Evolutionary conservation across 2,888 invertebrate genomes (phyloP), one percentile per base, ranked within the genome.

Genomic region (Synanthedon formicaeformis): DNA sequence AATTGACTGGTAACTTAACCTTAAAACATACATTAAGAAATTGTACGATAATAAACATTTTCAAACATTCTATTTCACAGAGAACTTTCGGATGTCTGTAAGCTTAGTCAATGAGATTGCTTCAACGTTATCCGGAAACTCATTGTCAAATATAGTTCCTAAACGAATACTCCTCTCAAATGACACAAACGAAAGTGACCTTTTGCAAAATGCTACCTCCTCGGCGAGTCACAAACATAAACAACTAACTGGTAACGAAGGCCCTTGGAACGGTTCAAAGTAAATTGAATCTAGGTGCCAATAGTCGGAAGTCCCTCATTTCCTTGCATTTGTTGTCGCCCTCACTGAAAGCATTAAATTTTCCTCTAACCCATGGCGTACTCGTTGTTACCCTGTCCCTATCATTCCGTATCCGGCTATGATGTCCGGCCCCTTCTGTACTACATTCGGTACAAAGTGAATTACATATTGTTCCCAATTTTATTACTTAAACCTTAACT

Each of bases 241-340:
- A 45, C 45, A 45, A 45, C 45, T 45, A 45, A n/a, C 45, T 45
- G 6, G 45, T 66, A 72, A 66, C 63, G 65, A 71, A 70, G 61
- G 63, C 57, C 51, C 50, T 53, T 27, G 61, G 52, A 62, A 60
- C 57, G 61, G 66, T 70, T 71, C 77, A 73, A 77, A 79, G 78
- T 64, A 76, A 81, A 81, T 82, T 76, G 78, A 73, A 79, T 79
- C 70, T 72, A 77, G 74, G 80, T 78, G 78, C 74, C 78, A 69
- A 81, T 81, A 71, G 73, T 66, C 71, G 83, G 83, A 83, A 81
- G 81, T 75, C 70, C 79, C 81, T 82, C 81, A 83, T 84, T 83
- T 84, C 82, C 83, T 73, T 74, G 68, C 75, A 80, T 79, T 82
- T 82, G 81, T 81, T 77, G 80, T 71, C 73, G 69, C 61, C 66